A percentile compares a stretch with the other conserved stretches of the same genome.
phyloP scores from a whole-genome alignment of 2,888 invertebrate species.

The Microchrysa polita region DNA sequence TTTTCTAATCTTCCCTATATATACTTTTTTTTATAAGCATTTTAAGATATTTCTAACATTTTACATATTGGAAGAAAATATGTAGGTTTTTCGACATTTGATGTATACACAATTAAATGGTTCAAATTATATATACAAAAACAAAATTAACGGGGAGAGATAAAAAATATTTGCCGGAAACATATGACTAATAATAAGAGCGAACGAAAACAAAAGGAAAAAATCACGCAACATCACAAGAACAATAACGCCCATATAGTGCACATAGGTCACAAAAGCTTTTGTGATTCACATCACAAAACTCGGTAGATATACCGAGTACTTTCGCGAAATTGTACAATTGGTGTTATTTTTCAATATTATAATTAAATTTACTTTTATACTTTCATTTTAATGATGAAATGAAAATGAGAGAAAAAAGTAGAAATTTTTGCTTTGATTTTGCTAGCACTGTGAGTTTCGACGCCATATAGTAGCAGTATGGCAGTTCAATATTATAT shows the following conservation, averaged over 20 bases:
- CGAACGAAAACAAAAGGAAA: constrained; percentile 4
- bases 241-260: constrained; percentile 44
- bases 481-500: no score
- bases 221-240: constrained; percentile 49
- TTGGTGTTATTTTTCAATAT: constrained; percentile 37
- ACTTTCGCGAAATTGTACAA: constrained; percentile 32
- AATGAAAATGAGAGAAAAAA: no score
- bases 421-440: constrained; percentile 33
- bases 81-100: background rate
- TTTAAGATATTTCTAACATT: constrained; percentile 35
- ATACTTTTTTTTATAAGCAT: no score
- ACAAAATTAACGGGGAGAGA: constrained; percentile 33
- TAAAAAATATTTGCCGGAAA: background rate
- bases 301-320: no score
- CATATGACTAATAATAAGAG: background rate
- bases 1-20: constrained; percentile 36
- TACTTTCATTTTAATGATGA: constrained; percentile 12
- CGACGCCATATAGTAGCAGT: background rate
- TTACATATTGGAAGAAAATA: constrained; percentile 8
- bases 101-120: background rate
- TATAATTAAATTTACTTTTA: constrained; percentile 13
- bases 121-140: background rate
- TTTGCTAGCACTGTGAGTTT: constrained; percentile 14
- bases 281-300: constrained; percentile 19
- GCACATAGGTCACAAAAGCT: no score